Percentiles rank a stretch among this genome's conserved stretches.
These are phyloP conservation scores for Styela plicata DNA, from an alignment of 23 tunicate species.

Conservation along the genomic window DNA sequence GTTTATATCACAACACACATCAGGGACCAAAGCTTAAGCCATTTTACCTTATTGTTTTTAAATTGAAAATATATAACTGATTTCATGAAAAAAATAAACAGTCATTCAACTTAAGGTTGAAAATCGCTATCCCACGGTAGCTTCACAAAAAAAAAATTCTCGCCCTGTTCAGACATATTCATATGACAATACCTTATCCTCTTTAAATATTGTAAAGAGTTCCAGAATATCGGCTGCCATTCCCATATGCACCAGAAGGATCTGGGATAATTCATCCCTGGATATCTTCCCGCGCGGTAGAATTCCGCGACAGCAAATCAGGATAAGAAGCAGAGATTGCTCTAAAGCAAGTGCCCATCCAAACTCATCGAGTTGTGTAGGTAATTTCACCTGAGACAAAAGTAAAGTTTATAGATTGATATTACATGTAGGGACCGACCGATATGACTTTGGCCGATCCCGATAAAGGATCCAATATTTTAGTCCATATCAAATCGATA, in stretches of 20 bases:
- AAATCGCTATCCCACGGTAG: too few relatives aligned
- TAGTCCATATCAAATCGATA: too few relatives aligned
- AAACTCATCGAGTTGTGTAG: constrained; percentile 48
- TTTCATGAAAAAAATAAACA: too few relatives aligned
- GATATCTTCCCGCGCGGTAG: constrained; percentile 67
- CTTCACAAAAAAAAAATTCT: too few relatives aligned
- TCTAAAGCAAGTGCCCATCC: constrained; percentile 87
- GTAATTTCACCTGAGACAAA: constrained; percentile 42
- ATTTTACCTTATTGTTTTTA: too few relatives aligned
- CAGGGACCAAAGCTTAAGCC: too few relatives aligned
- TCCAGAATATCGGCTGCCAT: constrained; percentile 95
- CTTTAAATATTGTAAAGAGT: constrained; percentile 74
- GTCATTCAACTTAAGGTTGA: too few relatives aligned
- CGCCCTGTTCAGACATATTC: too few relatives aligned
- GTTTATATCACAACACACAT: too few relatives aligned
- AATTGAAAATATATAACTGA: too few relatives aligned
- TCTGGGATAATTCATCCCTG: constrained; percentile 66
- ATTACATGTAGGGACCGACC: background rate
- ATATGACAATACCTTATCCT: constrained; percentile 79
- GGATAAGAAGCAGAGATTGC: constrained; percentile 61
- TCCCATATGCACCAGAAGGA: constrained; percentile 76
- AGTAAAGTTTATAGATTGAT: background rate
- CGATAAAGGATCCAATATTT: too few relatives aligned
- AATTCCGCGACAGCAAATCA: constrained; percentile 71
- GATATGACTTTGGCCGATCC: background rate